Percentiles rank a stretch among this genome's conserved stretches.
These are phyloP conservation scores for Sinotaia quadrata DNA, from an alignment of 2,888 invertebrate species.

Conservation along the genomic window DNA sequence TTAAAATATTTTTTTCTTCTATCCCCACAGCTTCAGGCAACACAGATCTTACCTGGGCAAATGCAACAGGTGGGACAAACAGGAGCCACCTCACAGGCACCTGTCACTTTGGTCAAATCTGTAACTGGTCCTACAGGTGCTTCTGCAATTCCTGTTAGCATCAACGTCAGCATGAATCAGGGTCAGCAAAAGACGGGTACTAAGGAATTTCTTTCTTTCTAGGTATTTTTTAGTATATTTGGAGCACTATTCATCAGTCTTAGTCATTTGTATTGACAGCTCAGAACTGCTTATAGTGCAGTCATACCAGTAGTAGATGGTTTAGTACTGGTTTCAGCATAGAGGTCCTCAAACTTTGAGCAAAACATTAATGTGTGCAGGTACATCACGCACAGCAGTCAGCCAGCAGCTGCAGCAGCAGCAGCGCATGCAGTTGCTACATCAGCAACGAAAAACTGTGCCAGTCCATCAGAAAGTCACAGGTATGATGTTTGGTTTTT, in stretches of 20 bases:
- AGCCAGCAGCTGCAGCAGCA: constrained; percentile 59
- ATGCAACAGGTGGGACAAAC: constrained; percentile 57
- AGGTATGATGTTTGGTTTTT: too few relatives aligned
- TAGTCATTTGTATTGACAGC: not conserved
- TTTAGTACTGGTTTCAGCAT: too few relatives aligned
- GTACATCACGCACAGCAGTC: constrained; percentile 47
- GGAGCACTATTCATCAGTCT: not conserved
- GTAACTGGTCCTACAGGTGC: constrained; percentile 72
- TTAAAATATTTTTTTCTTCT: not conserved
- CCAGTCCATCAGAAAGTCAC: constrained; percentile 59
- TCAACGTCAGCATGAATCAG: constrained; percentile 72
- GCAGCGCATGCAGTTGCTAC: constrained; percentile 54
- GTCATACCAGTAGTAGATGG: too few relatives aligned
- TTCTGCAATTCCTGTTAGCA: constrained; percentile 72
- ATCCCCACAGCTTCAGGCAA: constrained; percentile 39
- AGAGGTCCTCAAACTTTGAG: too few relatives aligned
- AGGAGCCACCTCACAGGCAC: constrained; percentile 73
- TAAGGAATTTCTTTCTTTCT: constrained; percentile 41
- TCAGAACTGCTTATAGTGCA: too few relatives aligned
- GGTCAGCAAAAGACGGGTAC: constrained; percentile 71
- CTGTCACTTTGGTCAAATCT: constrained; percentile 79
- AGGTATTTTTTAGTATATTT: too few relatives aligned
- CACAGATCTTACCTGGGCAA: constrained; percentile 68
- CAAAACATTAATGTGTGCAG: constrained; percentile 14
- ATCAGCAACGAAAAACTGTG: constrained; percentile 52